phyloP scores from a whole-genome alignment of 2,888 invertebrate genomes.

The Apamea crenata region DNA sequence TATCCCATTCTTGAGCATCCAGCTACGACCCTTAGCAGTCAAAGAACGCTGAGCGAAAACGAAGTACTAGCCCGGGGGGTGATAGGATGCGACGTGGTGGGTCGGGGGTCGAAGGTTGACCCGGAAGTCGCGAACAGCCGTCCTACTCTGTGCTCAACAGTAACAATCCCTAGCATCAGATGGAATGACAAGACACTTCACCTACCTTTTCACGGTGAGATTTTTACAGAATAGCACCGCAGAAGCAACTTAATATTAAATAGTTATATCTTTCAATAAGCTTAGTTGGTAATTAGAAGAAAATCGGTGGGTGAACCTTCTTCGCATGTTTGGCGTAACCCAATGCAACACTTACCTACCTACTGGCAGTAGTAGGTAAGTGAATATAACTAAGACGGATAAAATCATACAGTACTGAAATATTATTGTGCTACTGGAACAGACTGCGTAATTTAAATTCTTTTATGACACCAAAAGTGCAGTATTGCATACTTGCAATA shows the following conservation, averaged over 20 bases:
- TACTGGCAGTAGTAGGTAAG: neutral
- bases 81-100: neutral
- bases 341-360: neutral
- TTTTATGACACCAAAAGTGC: slow-evolving; percentile 4
- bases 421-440: slow-evolving; percentile 7
- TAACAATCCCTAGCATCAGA: too few relatives aligned
- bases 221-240: too few relatives aligned
- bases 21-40: neutral
- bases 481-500: neutral
- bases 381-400: neutral
- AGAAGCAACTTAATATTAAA: too few relatives aligned
- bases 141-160: too few relatives aligned
- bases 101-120: neutral
- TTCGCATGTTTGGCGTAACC: neutral
- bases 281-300: neutral
- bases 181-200: too few relatives aligned
- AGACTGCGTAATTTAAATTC: neutral
- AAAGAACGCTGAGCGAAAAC: neutral
- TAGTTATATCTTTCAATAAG: neutral
- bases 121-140: too few relatives aligned
- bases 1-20: neutral
- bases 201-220: too few relatives aligned
- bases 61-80: neutral
- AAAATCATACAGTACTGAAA: slow-evolving; percentile 14
- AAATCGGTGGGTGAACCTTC: neutral